Base-by-base conservation (phyloP, 2,113 vertebrate genomes). In the Protobothrops mucrosquamatus region DNA sequence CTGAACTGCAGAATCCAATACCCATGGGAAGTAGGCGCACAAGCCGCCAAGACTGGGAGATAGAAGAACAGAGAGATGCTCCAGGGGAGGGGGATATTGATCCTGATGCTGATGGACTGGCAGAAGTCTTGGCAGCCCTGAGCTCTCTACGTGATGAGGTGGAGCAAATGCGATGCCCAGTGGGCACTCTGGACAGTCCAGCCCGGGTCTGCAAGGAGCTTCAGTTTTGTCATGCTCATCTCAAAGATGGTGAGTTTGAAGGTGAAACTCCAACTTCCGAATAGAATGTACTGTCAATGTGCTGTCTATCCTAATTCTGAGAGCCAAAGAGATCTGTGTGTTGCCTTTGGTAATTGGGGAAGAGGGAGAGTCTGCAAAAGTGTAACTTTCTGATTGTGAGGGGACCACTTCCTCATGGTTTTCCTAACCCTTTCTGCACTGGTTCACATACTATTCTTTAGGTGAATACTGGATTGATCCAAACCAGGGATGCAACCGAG, bases 391-490 rank as follows among this genome's bases (percentile, higher is more conserved):
- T 81, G 34, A 81, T 39, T 81, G 55, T 29, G 54, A 59, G 14
- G n/a, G 9, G 29, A 34, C 1, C 2, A 12, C 1, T 3, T 0
- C 4, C 0, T 20, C 1, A n/a, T 0, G 51, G 0, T 1, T 51
- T 86, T 87, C 54, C 23, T 39, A 61, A 54, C 18, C 88, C 87
- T 91, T 88, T 61, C 22, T 64, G 22, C 26, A 52, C 12, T 93
- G 55, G 54, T 14, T 51, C 4, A 7, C 9, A 24, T 34, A 56
- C 6, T n/a, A 39, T 23, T 22, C 29, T 91, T 57, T 92, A 99
- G 99, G 99, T 34, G 98, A 99, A 6, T 99, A 99, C 95, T 99
- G 99, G 99, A 99, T 99, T 64, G 99, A 99, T 95, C 99, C 99
- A 89, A 99, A 99, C 96, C 99, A 99, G 94, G 99, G 99, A 85